Evolutionary conservation across 2,797 vertebrate genomes (phyloP).

Genomic region (Enteromius thamalakanensis): DNA sequence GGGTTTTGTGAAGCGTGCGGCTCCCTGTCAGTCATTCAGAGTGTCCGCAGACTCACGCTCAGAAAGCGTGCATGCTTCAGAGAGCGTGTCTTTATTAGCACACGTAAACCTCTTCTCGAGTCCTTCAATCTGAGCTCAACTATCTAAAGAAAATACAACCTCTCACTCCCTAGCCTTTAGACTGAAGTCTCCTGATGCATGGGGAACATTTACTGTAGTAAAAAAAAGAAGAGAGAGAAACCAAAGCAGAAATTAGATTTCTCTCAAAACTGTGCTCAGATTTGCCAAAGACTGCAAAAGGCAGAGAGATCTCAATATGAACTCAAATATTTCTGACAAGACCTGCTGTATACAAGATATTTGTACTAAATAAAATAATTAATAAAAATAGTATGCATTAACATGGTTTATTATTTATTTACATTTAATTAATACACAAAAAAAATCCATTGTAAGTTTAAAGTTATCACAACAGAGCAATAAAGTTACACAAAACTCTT

Average conservation of each 20-base stretch:
- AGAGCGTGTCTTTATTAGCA: constrained; percentile 13
- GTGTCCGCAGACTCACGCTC: neutral
- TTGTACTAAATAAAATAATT: neutral
- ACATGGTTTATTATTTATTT: too few species aligned
- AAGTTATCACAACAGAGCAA: neutral
- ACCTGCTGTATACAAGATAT: neutral
- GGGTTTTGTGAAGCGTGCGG: neutral
- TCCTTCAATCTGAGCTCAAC: constrained; percentile 11
- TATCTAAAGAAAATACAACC: constrained; percentile 13
- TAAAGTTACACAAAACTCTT: neutral
- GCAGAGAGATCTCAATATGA: neutral
- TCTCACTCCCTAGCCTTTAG: neutral
- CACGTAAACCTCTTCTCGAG: neutral
- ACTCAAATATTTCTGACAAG: neutral
- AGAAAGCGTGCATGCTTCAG: constrained; percentile 17
- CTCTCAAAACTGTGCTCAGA: neutral
- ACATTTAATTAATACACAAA: too few species aligned
- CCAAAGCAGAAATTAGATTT: neutral
- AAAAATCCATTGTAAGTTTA: neutral
- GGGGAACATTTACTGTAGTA: neutral
- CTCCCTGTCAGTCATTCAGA: neutral
- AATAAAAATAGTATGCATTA: too few species aligned
- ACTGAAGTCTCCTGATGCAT: neutral
- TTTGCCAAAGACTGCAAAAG: neutral
- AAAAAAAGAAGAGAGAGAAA: too few species aligned